phyloP scores from a whole-genome alignment of 2,888 invertebrate genomes.

The Neoaliturus tenellus region DNA sequence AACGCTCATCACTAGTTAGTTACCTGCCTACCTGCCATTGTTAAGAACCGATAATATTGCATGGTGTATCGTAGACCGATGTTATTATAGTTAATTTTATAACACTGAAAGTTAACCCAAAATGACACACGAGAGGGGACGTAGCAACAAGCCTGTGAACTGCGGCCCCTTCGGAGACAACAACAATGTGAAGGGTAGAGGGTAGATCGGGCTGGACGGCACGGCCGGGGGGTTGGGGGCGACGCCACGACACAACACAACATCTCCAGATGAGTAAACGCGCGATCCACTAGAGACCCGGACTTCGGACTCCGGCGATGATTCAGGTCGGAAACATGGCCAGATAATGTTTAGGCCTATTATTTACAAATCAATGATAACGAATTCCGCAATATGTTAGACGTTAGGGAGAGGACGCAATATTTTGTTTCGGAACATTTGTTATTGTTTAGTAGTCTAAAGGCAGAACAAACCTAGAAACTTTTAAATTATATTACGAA shows the following conservation, averaged over 20 bases:
- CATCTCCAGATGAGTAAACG: background rate
- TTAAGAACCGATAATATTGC: no score
- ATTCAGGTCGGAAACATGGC: background rate
- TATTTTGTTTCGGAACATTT: no score
- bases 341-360: background rate
- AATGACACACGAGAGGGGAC: background rate
- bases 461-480: no score
- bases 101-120: background rate
- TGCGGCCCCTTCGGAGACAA: background rate
- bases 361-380: no score
- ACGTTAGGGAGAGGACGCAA: no score
- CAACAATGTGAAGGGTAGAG: background rate
- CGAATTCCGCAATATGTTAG: no score
- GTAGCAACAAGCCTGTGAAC: background rate
- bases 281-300: background rate
- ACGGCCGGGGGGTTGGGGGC: background rate
- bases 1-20: no score
- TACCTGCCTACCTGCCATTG: no score
- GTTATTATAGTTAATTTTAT: no score
- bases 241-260: background rate
- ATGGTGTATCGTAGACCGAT: no score
- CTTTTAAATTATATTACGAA: no score
- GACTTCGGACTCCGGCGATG: background rate
- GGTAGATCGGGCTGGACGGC: background rate
- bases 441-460: no score